phyloP scores from a whole-genome alignment of 2,113 vertebrate species.

The Scortum barcoo region DNA sequence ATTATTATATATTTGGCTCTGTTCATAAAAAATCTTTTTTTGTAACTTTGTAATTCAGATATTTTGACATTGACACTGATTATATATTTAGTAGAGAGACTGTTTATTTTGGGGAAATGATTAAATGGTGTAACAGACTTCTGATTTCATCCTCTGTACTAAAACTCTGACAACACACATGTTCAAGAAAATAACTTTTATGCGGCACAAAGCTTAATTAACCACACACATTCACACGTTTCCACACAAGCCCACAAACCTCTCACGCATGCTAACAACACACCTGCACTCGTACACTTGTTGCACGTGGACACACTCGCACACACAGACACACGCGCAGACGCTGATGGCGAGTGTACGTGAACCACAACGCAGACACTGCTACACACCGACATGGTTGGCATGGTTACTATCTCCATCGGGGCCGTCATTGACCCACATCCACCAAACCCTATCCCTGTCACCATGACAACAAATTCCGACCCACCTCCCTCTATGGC shows the following conservation, averaged over 20 bases:
- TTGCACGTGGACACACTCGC: not conserved
- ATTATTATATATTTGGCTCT: slow-evolving; percentile 55
- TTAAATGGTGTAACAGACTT: slow-evolving; percentile 20
- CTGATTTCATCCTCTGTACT: slow-evolving; percentile 40
- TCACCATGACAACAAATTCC: slow-evolving; percentile 63
- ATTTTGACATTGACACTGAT: slow-evolving; percentile 23
- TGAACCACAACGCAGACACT: slow-evolving; percentile 64
- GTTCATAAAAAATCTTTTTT: slow-evolving; percentile 30
- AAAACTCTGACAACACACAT: slow-evolving; percentile 42
- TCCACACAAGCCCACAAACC: slow-evolving; percentile 8
- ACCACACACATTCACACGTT: slow-evolving; percentile 22
- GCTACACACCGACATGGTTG: slow-evolving; percentile 61
- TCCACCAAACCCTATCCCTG: slow-evolving; percentile 33
- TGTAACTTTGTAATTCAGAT: slow-evolving; percentile 6
- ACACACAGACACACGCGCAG: slow-evolving; percentile 45
- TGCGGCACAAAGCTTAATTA: slow-evolving; percentile 40
- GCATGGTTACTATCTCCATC: slow-evolving; percentile 72
- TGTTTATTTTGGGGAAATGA: slow-evolving; percentile 21
- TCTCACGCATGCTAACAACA: slow-evolving; percentile 3
- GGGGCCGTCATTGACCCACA: slow-evolving; percentile 46
- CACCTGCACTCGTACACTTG: not conserved
- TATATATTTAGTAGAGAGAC: slow-evolving; percentile 21
- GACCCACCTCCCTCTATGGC: not conserved
- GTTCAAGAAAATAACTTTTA: slow-evolving; percentile 57
- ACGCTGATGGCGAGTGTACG: slow-evolving; percentile 49